Evolutionary conservation across 2,888 invertebrate genomes (phyloP).

Genomic region (Ellobium chinense): DNA sequence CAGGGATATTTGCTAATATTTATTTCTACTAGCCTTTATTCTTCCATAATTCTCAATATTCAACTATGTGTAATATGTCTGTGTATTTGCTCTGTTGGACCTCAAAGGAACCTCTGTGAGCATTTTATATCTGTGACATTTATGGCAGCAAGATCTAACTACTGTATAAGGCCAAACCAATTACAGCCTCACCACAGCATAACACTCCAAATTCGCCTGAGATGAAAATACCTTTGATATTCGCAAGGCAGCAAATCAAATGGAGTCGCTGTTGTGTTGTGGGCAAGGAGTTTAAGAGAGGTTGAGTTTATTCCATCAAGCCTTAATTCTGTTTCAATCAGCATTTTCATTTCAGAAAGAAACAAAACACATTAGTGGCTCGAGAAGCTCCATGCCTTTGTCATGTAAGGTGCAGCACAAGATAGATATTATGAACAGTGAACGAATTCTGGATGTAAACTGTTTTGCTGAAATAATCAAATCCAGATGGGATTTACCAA

Average conservation of each 20-base stretch:
- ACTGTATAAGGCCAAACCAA: background rate
- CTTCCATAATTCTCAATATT: background rate
- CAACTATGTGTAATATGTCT: background rate
- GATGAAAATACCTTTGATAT: background rate
- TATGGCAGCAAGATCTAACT: conserved; percentile 9
- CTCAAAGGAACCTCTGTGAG: background rate
- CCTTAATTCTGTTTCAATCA: too few species aligned
- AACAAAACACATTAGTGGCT: too few species aligned
- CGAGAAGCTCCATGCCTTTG: too few species aligned
- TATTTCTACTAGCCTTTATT: conserved; percentile 17
- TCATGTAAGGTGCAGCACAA: too few species aligned
- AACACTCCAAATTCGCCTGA: background rate
- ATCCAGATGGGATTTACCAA: too few species aligned
- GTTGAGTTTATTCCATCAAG: too few species aligned
- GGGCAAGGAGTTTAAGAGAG: too few species aligned
- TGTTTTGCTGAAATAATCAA: too few species aligned
- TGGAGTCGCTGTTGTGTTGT: too few species aligned
- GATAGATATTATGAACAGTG: too few species aligned
- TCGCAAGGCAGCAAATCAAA: background rate
- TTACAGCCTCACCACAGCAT: background rate
- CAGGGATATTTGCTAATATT: conserved; percentile 30
- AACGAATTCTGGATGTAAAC: too few species aligned
- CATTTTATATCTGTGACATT: conserved; percentile 11
- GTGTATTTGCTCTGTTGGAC: background rate
- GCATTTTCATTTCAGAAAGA: too few species aligned